Evolutionary conservation across 2,797 vertebrate genomes (phyloP).

Genomic region (Orientallactaga sibirica): DNA sequence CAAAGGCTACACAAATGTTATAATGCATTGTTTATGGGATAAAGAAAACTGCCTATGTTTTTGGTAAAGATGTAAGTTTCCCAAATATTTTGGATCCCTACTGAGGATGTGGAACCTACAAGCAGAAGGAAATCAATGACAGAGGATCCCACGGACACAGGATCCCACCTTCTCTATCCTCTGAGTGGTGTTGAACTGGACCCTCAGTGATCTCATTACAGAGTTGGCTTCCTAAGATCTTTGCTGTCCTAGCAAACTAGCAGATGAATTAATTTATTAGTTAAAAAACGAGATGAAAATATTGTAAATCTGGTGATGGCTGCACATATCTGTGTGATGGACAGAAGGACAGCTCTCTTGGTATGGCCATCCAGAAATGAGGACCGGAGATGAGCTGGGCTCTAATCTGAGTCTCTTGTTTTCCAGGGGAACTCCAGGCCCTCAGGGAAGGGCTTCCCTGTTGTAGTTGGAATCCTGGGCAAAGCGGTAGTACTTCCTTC

Average conservation of each 20-base stretch:
- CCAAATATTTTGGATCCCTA: not conserved
- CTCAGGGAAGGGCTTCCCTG: not conserved
- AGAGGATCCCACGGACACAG: not conserved
- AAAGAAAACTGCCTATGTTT: not conserved
- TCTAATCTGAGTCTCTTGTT: not conserved
- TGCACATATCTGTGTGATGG: not conserved
- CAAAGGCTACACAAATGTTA: no score
- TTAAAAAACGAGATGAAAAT: fast-evolving
- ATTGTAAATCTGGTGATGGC: not conserved
- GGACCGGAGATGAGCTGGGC: fast-evolving
- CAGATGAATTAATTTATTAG: not conserved
- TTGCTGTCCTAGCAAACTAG: not conserved
- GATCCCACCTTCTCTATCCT: not conserved
- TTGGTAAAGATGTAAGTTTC: not conserved
- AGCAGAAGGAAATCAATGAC: not conserved
- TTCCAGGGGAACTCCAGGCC: fast-evolving
- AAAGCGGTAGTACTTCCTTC: not conserved
- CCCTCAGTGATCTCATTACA: not conserved
- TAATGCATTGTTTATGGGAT: no score
- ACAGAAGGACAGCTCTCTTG: not conserved
- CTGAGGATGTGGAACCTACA: not conserved
- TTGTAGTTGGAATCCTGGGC: not conserved
- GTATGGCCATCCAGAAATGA: not conserved
- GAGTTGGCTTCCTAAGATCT: no score
- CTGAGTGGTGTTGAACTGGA: no score